Percentiles rank a stretch among this genome's conserved stretches.
Conservation (phyloP, 2,888 invertebrate genomes). For the Steinernema hermaphroditum region DNA sequence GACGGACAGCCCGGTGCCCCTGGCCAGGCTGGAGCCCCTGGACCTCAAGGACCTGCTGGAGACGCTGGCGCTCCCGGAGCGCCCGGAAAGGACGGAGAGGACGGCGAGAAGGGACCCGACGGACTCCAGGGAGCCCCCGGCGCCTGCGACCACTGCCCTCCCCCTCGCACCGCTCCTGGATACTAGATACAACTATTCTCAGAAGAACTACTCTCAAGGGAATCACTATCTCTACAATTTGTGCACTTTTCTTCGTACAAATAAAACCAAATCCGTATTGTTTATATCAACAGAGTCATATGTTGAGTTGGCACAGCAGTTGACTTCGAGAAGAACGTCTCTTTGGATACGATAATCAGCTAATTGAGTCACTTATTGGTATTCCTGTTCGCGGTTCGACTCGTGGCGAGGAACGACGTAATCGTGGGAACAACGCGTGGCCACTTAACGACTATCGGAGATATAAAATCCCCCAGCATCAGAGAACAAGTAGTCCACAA, state of each 20-base stretch:
- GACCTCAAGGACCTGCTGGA: conserved; percentile 32
- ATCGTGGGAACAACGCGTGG: too few relatives aligned
- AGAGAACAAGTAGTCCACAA: background rate
- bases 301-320: too few relatives aligned
- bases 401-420: too few relatives aligned
- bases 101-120: conserved; percentile 32
- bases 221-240: background rate
- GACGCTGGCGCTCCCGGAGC: conserved; percentile 31
- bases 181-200: background rate
- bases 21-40: background rate
- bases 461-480: too few relatives aligned
- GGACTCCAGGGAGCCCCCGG: conserved; percentile 32
- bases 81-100: conserved; percentile 29
- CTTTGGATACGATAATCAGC: too few relatives aligned
- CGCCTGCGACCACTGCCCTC: conserved; percentile 27
- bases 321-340: too few relatives aligned
- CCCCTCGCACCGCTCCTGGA: background rate
- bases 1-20: conserved; percentile 27
- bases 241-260: background rate
- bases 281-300: too few relatives aligned
- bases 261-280: background rate
- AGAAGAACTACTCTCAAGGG: too few relatives aligned
- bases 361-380: too few relatives aligned
- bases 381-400: too few relatives aligned
- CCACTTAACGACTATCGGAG: too few relatives aligned